These are phyloP conservation scores for Sussaba pulchella DNA, from an alignment of 2,888 invertebrate genomes.

Conservation along the genomic window DNA sequence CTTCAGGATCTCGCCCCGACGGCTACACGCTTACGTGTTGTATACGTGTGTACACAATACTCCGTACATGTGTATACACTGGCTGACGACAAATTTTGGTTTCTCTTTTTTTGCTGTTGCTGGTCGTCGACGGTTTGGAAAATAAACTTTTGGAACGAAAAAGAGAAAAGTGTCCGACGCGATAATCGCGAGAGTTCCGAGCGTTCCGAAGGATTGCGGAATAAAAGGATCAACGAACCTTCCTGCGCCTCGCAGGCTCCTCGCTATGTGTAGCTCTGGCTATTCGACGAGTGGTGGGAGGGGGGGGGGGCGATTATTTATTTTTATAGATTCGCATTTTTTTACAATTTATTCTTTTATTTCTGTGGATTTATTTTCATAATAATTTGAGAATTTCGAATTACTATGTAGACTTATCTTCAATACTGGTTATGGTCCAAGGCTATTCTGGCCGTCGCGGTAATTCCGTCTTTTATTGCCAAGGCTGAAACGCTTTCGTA, in stretches of 20 bases:
- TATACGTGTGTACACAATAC: constrained; percentile 14
- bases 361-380: no score
- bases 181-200: constrained; percentile 30
- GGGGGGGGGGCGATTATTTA: no score
- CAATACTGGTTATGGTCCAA: no score
- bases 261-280: background rate
- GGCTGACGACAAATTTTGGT: background rate
- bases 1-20: constrained; percentile 50
- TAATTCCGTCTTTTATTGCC: background rate
- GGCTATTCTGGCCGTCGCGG: no score
- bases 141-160: constrained; percentile 14
- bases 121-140: background rate
- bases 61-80: background rate
- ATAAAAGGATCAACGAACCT: constrained; percentile 29
- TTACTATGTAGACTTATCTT: no score
- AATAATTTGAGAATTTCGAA: no score
- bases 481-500: background rate
- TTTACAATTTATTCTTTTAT: no score
- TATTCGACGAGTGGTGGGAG: background rate
- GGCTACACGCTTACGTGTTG: background rate
- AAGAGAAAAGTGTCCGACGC: constrained; percentile 23
- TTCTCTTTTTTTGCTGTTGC: constrained; percentile 12
- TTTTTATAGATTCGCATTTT: no score
- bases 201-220: constrained; percentile 27
- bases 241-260: constrained; percentile 5